Evolutionary conservation across 1,140 invertebrate genomes (phyloP).

Genomic region (Sycobia sp.): DNA sequence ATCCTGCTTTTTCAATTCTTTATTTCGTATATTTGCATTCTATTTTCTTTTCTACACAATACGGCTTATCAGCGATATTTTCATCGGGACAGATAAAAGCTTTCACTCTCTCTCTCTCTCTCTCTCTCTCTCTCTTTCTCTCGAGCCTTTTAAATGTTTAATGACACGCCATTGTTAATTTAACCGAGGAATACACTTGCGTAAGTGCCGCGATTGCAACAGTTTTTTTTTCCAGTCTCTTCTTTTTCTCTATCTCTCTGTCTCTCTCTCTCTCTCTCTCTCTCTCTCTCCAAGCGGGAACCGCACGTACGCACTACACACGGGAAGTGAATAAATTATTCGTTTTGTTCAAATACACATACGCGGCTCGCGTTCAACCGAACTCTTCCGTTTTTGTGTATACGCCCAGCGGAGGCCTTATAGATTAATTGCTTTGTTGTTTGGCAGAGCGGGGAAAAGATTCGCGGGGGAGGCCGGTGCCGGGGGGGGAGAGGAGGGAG

Average conservation of each 20-base stretch:
- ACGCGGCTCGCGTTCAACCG: too few relatives aligned
- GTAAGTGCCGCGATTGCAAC: conserved; percentile 23
- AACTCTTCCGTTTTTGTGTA: conserved; percentile 28
- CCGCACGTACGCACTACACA: too few relatives aligned
- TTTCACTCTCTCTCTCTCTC: conserved; percentile 12
- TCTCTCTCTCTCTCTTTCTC: too few relatives aligned
- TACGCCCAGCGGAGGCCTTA: too few relatives aligned
- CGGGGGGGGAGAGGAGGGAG: too few relatives aligned
- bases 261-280: neutral
- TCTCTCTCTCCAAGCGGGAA: neutral
- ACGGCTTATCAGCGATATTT: conserved; percentile 15
- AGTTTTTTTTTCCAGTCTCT: neutral
- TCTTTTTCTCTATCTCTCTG: neutral
- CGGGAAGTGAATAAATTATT: conserved; percentile 33
- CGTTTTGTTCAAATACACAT: conserved; percentile 31
- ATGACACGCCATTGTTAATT: conserved; percentile 24
- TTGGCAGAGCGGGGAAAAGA: too few relatives aligned
- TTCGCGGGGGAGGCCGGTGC: neutral
- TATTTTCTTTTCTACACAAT: conserved; percentile 14
- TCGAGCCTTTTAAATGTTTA: conserved; percentile 34
- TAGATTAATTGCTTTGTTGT: conserved; percentile 28
- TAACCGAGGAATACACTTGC: conserved; percentile 23
- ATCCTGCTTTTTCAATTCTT: too few relatives aligned
- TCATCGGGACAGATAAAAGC: conserved; percentile 10
- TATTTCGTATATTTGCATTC: too few relatives aligned